phyloP scores from a whole-genome alignment of 2,888 invertebrate species.

The Scaptomyza reducta region DNA sequence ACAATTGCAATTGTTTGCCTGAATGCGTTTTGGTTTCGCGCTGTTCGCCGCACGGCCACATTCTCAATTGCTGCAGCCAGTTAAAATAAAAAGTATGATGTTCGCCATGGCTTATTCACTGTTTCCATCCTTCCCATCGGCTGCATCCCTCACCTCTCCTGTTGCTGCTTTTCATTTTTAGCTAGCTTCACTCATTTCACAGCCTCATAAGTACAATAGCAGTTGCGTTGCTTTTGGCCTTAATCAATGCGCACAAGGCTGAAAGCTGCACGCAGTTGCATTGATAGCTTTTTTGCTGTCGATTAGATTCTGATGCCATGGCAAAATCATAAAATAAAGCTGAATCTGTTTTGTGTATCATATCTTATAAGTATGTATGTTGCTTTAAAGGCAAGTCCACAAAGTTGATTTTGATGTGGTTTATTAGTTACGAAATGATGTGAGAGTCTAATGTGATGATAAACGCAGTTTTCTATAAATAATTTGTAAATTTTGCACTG shows the following conservation, averaged over 20 bases:
- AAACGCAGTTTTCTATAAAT: neutral
- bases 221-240: slow-evolving; percentile 57
- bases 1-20: slow-evolving; percentile 80
- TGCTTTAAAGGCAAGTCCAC: no score
- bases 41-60: slow-evolving; percentile 57
- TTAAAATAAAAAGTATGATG: slow-evolving; percentile 68
- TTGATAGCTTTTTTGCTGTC: slow-evolving; percentile 25
- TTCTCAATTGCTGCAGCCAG: slow-evolving; percentile 60
- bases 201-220: slow-evolving; percentile 54
- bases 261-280: slow-evolving; percentile 23
- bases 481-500: slow-evolving; percentile 8
- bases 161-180: slow-evolving; percentile 17
- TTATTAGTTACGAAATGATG: neutral
- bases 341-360: no score
- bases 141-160: slow-evolving; percentile 1
- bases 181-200: slow-evolving; percentile 51
- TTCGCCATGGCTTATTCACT: slow-evolving; percentile 56
- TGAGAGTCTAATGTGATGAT: neutral
- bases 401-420: no score
- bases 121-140: neutral
- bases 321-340: slow-evolving; percentile 3
- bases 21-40: slow-evolving; percentile 77
- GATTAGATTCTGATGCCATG: slow-evolving; percentile 4
- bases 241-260: slow-evolving; percentile 62
- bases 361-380: neutral